Evolutionary conservation across 2,888 invertebrate genomes (phyloP).

Genomic region (Cryptus armator): DNA sequence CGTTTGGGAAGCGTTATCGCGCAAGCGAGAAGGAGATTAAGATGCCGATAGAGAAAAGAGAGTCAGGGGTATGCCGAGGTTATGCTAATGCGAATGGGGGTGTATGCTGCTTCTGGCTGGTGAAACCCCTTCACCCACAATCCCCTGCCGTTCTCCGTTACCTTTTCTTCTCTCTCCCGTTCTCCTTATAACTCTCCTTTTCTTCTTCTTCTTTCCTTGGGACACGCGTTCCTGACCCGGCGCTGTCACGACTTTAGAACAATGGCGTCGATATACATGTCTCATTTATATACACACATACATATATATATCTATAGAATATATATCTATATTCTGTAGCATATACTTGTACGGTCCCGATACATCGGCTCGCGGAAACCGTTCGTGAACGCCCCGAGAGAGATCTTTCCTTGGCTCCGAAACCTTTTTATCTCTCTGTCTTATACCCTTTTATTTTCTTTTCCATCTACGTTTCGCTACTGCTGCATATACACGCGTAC

Average conservation of each 20-base stretch:
- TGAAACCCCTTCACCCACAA: constrained; percentile 55
- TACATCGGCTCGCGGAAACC: constrained; percentile 67
- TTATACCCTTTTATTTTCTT: constrained; percentile 8
- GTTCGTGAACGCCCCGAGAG: constrained; percentile 64
- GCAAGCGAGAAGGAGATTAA: constrained; percentile 77
- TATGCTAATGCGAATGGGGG: constrained; percentile 78
- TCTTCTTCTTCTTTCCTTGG: constrained; percentile 59
- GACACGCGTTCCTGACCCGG: constrained; percentile 84
- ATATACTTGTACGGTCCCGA: constrained; percentile 54
- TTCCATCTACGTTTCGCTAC: constrained; percentile 46
- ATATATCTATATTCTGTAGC: constrained; percentile 50
- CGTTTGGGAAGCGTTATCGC: constrained; percentile 76
- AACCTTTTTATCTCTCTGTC: constrained; percentile 30
- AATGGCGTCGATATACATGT: constrained; percentile 83
- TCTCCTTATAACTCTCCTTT: not conserved
- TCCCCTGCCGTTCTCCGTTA: constrained; percentile 35
- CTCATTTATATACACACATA: constrained; percentile 81
- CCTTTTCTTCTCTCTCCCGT: constrained; percentile 25
- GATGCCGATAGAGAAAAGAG: constrained; percentile 81
- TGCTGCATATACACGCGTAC: constrained; percentile 33
- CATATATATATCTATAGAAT: constrained; percentile 27
- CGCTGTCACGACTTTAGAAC: constrained; percentile 84
- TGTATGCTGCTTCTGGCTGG: constrained; percentile 35
- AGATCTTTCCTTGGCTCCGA: constrained; percentile 62
- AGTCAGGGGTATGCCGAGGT: constrained; percentile 71